Conservation (phyloP, 1,140 invertebrate species). For the Hyposmocoma kahamanoa region DNA sequence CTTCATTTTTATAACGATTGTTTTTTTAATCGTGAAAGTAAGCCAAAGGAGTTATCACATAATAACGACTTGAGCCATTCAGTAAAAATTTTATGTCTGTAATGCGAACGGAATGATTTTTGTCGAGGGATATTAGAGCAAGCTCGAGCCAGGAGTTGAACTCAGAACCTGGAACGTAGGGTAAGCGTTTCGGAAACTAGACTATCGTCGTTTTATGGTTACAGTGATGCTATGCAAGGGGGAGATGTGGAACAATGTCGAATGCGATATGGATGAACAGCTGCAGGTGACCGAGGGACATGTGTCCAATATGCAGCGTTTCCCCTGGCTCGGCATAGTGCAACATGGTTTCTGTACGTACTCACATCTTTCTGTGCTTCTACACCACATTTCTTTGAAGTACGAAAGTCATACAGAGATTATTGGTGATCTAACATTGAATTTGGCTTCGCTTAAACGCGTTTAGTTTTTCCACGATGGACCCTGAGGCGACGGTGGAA, state of each 20-base stretch:
- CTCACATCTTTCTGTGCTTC: background rate
- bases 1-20: too few relatives aligned
- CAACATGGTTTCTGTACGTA: conserved; percentile 47
- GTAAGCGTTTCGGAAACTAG: too few relatives aligned
- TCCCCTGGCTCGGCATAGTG: conserved; percentile 44
- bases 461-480: background rate
- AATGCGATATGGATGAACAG: background rate
- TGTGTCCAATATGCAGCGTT: conserved; percentile 12
- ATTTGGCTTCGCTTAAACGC: background rate
- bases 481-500: background rate
- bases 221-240: too few relatives aligned
- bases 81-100: too few relatives aligned
- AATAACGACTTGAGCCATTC: too few relatives aligned
- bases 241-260: background rate
- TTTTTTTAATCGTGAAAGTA: too few relatives aligned
- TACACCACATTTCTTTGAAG: background rate
- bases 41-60: too few relatives aligned
- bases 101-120: too few relatives aligned
- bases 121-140: too few relatives aligned
- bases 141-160: too few relatives aligned
- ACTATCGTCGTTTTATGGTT: too few relatives aligned
- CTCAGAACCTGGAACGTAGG: too few relatives aligned
- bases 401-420: background rate
- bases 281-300: background rate
- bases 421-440: background rate